phyloP scores from a whole-genome alignment of 1,140 invertebrate species.

The Anoplophora glabripennis region DNA sequence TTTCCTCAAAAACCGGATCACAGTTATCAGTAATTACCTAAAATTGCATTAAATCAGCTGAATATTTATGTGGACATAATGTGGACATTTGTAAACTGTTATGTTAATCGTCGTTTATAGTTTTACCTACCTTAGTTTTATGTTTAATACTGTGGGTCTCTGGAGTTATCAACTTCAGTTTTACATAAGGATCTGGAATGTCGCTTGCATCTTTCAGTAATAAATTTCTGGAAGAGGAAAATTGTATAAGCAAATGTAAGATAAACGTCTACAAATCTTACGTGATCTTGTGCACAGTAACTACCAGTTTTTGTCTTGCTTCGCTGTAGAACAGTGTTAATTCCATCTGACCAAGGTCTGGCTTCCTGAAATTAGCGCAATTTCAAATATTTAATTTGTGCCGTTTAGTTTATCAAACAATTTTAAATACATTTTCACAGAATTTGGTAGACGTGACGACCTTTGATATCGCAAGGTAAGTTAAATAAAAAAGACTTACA shows the following conservation, averaged over 20 bases:
- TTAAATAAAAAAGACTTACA: too few species aligned
- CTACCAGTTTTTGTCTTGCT: constrained; percentile 70
- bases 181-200: constrained; percentile 91
- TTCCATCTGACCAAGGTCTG: constrained; percentile 72
- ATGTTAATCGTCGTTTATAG: background rate
- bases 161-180: constrained; percentile 84
- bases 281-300: constrained; percentile 83
- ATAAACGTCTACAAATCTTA: too few species aligned
- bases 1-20: constrained; percentile 85
- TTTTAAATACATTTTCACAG: too few species aligned
- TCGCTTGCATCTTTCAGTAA: constrained; percentile 79
- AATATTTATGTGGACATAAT: background rate
- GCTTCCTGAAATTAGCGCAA: constrained; percentile 20
- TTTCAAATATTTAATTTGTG: too few species aligned
- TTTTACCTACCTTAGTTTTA: constrained; percentile 69
- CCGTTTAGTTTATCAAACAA: too few species aligned
- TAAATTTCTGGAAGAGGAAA: constrained; percentile 65
- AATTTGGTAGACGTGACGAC: too few species aligned
- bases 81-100: background rate
- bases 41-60: constrained; percentile 15
- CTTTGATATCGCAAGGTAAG: too few species aligned
- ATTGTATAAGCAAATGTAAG: too few species aligned
- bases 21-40: constrained; percentile 79
- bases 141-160: constrained; percentile 79
- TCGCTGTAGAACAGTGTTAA: constrained; percentile 78